phyloP scores from a whole-genome alignment of 2,888 invertebrate species.

The Drosophila paranaensis region DNA sequence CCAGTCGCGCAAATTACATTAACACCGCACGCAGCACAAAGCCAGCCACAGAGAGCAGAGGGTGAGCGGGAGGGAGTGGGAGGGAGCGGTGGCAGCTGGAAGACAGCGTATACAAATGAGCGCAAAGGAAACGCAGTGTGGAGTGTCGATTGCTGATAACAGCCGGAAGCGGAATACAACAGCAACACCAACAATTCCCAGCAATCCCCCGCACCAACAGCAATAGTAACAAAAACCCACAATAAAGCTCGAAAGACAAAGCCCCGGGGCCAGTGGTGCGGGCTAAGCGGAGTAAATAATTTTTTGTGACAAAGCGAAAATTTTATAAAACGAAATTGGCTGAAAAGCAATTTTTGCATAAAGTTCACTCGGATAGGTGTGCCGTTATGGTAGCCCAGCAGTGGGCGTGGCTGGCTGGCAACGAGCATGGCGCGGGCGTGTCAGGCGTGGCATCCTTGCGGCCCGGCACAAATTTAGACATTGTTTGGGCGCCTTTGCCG shows the following conservation, averaged over 20 bases:
- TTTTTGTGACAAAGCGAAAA: slow-evolving; percentile 48
- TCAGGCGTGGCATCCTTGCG: slow-evolving; percentile 54
- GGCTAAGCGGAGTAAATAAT: slow-evolving; percentile 18
- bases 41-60: not conserved
- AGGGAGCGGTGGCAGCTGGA: not conserved
- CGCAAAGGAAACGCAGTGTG: slow-evolving; percentile 48
- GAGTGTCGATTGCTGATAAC: slow-evolving; percentile 79
- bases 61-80: not conserved
- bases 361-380: slow-evolving; percentile 58
- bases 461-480: slow-evolving; percentile 68
- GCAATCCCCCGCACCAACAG: slow-evolving; percentile 24
- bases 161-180: slow-evolving; percentile 66
- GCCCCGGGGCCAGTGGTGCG: slow-evolving; percentile 19
- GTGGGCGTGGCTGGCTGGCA: not conserved
- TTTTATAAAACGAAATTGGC: slow-evolving; percentile 70
- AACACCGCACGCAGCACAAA: slow-evolving; percentile 63
- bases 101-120: slow-evolving; percentile 56
- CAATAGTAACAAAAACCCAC: slow-evolving; percentile 30
- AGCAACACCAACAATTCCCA: slow-evolving; percentile 20
- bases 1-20: slow-evolving; percentile 64
- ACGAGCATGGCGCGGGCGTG: not conserved
- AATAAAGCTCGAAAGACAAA: slow-evolving; percentile 67
- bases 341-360: slow-evolving; percentile 67
- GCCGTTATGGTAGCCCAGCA: slow-evolving; percentile 16
- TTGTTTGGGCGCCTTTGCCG: slow-evolving; percentile 46